A percentile compares a stretch with the other conserved stretches of the same genome.
phyloP scores from a whole-genome alignment of 2,797 vertebrate genomes.

The Argya squamiceps region DNA sequence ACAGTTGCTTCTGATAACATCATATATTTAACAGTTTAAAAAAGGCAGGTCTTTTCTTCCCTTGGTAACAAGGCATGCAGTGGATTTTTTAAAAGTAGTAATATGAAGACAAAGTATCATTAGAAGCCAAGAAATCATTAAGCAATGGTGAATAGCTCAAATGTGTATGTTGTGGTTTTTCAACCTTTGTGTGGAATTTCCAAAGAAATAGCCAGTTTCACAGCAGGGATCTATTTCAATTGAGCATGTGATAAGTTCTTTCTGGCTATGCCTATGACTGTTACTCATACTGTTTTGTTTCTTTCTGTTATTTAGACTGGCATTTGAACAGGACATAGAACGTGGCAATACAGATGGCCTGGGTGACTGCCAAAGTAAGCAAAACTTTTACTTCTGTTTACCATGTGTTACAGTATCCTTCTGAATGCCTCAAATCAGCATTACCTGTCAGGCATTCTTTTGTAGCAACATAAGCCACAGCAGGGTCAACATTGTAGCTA shows the following conservation, averaged over 20 bases:
- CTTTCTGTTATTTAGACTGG: slow-evolving; percentile 84
- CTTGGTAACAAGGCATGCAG: neutral
- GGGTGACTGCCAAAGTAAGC: slow-evolving; percentile 99
- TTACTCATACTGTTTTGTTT: slow-evolving; percentile 81
- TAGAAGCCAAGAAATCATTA: neutral
- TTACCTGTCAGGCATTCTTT: neutral
- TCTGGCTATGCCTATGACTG: neutral
- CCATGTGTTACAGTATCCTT: slow-evolving; percentile 70
- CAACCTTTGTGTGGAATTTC: neutral
- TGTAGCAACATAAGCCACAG: neutral
- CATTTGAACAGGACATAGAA: slow-evolving; percentile 97
- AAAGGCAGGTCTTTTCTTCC: neutral
- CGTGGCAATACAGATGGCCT: slow-evolving; percentile 97
- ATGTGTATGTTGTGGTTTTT: neutral
- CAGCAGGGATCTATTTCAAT: neutral
- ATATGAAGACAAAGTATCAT: neutral
- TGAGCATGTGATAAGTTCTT: slow-evolving; percentile 5
- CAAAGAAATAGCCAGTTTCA: neutral
- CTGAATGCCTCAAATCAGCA: slow-evolving; percentile 44
- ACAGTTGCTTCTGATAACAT: neutral
- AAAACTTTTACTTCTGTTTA: slow-evolving; percentile 72
- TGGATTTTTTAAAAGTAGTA: neutral
- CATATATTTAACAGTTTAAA: neutral
- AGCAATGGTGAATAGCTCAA: neutral
- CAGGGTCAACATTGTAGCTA: slow-evolving; percentile 24